Evolutionary conservation across 2,113 vertebrate species (phyloP).

Genomic region (Diadophis punctatus): DNA sequence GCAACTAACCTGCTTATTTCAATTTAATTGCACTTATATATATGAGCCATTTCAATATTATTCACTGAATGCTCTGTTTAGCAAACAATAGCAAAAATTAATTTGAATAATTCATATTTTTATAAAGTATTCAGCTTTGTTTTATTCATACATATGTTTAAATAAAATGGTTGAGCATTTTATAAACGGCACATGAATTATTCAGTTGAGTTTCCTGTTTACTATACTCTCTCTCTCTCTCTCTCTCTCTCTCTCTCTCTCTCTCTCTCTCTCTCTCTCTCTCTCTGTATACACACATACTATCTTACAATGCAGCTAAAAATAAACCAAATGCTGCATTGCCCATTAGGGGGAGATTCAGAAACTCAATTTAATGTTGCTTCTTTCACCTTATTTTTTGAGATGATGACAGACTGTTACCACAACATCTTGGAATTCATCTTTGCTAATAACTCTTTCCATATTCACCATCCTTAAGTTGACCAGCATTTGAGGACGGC

Average conservation of each 20-base stretch:
- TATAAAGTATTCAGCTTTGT: background rate
- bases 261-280: too few species aligned
- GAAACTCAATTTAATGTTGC: background rate
- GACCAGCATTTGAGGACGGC: background rate
- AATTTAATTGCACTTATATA: background rate
- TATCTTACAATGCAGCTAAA: constrained; percentile 14
- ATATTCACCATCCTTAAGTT: background rate
- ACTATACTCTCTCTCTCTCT: background rate
- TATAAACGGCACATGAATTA: constrained; percentile 32
- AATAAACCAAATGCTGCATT: background rate
- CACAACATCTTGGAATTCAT: background rate
- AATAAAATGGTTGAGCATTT: constrained; percentile 30
- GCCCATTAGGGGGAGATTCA: background rate
- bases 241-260: too few species aligned
- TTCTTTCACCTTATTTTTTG: background rate
- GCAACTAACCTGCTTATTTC: constrained; percentile 1
- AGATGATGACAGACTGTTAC: background rate
- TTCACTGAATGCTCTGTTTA: background rate
- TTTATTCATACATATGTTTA: constrained; percentile 40
- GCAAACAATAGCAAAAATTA: constrained; percentile 19
- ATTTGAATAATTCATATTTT: constrained; percentile 20
- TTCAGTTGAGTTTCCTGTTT: constrained; percentile 21
- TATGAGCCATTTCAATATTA: background rate
- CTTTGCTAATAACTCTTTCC: background rate
- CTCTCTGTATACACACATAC: background rate